These are phyloP conservation scores for Paedocypris micromegethes DNA, from an alignment of 2,797 vertebrate genomes.

Conservation along the genomic window DNA sequence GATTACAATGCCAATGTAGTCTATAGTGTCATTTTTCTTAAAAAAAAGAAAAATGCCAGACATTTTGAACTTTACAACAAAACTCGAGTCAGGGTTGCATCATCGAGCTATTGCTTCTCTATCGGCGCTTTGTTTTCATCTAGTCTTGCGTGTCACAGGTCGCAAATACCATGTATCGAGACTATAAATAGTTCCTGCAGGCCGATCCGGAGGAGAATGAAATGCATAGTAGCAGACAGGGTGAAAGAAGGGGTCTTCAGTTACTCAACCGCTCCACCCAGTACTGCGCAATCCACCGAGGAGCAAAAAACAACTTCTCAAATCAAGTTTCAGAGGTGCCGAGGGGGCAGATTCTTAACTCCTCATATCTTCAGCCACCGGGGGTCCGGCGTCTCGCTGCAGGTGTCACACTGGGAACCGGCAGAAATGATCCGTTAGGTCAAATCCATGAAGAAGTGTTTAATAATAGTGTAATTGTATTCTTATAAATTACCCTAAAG, in stretches of 20 bases:
- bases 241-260: slow-evolving; percentile 8
- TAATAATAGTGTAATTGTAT: no score
- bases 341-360: slow-evolving; percentile 24
- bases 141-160: slow-evolving; percentile 49
- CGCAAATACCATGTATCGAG: slow-evolving; percentile 48
- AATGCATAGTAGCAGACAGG: slow-evolving; percentile 21
- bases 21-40: no score
- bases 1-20: no score
- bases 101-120: background rate
- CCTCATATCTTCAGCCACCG: no score
- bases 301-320: slow-evolving; percentile 8
- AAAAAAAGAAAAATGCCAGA: no score
- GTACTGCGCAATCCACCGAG: slow-evolving; percentile 14
- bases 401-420: no score
- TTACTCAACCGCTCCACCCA: slow-evolving; percentile 15
- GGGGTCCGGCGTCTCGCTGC: no score
- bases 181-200: slow-evolving; percentile 67
- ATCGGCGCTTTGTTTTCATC: slow-evolving; percentile 45
- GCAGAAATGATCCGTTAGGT: no score
- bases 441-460: no score
- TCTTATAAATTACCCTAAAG: no score
- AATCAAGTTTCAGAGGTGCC: slow-evolving; percentile 5
- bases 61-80: no score
- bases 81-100: no score
- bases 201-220: slow-evolving; percentile 34